phyloP scores from a whole-genome alignment of 2,888 invertebrate genomes.

The Aplocera efformata region DNA sequence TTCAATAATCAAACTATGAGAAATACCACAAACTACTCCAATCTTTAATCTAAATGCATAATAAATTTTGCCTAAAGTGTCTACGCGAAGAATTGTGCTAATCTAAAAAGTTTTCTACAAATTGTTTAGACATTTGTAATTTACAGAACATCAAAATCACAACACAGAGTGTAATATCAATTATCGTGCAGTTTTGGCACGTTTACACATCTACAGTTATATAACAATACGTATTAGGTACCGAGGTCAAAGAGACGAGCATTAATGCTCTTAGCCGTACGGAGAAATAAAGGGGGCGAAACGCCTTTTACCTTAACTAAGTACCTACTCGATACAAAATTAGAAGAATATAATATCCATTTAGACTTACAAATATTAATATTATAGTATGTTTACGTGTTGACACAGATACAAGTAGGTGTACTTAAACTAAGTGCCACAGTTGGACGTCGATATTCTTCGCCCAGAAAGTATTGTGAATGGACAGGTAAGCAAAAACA shows the following conservation, averaged over 20 bases:
- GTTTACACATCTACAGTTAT: slow-evolving; percentile 62
- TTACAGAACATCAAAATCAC: slow-evolving; percentile 81
- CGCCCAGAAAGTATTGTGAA: slow-evolving; percentile 29
- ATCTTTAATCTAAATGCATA: slow-evolving; percentile 73
- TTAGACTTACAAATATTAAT: slow-evolving; percentile 75
- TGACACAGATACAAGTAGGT: slow-evolving; percentile 66
- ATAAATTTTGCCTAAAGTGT: slow-evolving; percentile 70
- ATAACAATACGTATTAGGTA: slow-evolving; percentile 65
- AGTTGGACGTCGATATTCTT: slow-evolving; percentile 33
- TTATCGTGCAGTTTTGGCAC: slow-evolving; percentile 73
- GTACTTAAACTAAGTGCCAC: slow-evolving; percentile 55
- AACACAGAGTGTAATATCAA: slow-evolving; percentile 82
- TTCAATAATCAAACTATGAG: slow-evolving; percentile 73
- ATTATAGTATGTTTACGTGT: slow-evolving; percentile 56
- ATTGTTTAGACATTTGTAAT: slow-evolving; percentile 71
- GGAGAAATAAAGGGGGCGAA: slow-evolving; percentile 26
- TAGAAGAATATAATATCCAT: slow-evolving; percentile 80
- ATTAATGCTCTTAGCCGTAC: slow-evolving; percentile 22
- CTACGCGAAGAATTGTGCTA: slow-evolving; percentile 80
- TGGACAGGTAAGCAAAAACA: slow-evolving; percentile 18
- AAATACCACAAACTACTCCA: slow-evolving; percentile 65
- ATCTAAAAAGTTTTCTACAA: slow-evolving; percentile 77
- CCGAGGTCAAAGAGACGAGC: slow-evolving; percentile 18
- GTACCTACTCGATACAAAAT: slow-evolving; percentile 72
- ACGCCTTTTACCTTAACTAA: slow-evolving; percentile 45